Evolutionary conservation across 2,113 vertebrate species (phyloP).

Genomic region (Poicephalus gulielmi): DNA sequence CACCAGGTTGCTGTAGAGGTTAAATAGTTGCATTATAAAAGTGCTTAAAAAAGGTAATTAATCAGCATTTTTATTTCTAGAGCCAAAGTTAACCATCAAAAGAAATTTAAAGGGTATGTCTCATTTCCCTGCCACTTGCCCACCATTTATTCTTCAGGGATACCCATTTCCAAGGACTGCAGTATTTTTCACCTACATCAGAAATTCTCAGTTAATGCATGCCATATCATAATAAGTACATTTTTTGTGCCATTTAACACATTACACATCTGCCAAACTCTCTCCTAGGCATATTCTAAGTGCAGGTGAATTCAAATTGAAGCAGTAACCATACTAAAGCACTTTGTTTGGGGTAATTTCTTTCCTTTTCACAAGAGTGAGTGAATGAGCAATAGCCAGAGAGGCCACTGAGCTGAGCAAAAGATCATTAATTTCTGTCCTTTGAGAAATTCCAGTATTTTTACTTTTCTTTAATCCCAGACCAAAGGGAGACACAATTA

Average conservation of each 20-base stretch:
- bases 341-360: slow-evolving; percentile 32
- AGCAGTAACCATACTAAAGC: slow-evolving; percentile 49
- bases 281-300: slow-evolving; percentile 48
- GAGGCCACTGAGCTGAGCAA: not conserved
- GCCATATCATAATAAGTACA: slow-evolving; percentile 18
- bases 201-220: slow-evolving; percentile 8
- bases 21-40: slow-evolving; percentile 41
- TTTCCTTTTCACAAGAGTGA: slow-evolving; percentile 26
- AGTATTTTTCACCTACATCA: not conserved
- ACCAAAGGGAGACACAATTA: not conserved
- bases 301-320: slow-evolving; percentile 62
- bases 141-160: not conserved
- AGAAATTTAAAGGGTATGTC: not conserved
- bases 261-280: slow-evolving; percentile 21
- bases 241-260: slow-evolving; percentile 58
- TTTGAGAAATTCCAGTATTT: not conserved
- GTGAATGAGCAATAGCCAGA: not conserved
- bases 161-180: not conserved
- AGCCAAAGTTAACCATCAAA: not conserved
- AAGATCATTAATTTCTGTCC: not conserved
- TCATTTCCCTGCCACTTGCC: not conserved
- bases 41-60: slow-evolving; percentile 29
- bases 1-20: slow-evolving; percentile 18
- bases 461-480: not conserved
- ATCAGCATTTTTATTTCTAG: slow-evolving; percentile 50